Evolutionary conservation across 2,888 invertebrate genomes (phyloP).

Genomic region (Schizaphis graminum): DNA sequence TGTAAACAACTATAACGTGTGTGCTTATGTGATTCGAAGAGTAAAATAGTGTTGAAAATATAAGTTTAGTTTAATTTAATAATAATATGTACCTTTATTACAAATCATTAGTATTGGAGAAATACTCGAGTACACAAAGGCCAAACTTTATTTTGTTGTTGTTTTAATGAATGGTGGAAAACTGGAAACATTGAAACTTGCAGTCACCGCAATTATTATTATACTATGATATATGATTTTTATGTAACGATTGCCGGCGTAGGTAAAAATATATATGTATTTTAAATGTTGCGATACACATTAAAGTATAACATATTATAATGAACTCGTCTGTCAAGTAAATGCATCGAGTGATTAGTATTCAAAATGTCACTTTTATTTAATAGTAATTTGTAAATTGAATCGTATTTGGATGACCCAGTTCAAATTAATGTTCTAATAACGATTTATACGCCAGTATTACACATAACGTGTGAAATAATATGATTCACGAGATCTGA

Average conservation of each 20-base stretch:
- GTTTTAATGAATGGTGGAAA: background rate
- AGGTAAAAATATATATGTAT: background rate
- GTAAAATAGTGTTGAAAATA: background rate
- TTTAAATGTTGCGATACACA: background rate
- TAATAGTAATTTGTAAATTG: background rate
- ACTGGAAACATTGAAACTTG: background rate
- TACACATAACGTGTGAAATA: slow-evolving; percentile 3
- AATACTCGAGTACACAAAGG: background rate
- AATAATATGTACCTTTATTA: background rate
- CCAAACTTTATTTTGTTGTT: background rate
- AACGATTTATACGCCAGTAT: background rate
- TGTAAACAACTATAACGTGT: background rate
- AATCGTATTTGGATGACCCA: background rate
- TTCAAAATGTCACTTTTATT: background rate
- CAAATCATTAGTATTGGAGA: background rate
- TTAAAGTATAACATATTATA: background rate
- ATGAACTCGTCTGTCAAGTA: background rate
- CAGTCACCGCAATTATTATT: background rate
- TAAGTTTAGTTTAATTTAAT: background rate
- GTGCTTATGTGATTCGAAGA: background rate
- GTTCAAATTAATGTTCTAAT: background rate
- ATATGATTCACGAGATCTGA: background rate
- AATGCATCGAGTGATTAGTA: background rate
- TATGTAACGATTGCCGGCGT: background rate
- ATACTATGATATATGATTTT: background rate